A percentile compares a stretch with the other conserved stretches of the same genome.
Conservation (phyloP, 2,888 invertebrate species). For the Hypsopygia costalis region DNA sequence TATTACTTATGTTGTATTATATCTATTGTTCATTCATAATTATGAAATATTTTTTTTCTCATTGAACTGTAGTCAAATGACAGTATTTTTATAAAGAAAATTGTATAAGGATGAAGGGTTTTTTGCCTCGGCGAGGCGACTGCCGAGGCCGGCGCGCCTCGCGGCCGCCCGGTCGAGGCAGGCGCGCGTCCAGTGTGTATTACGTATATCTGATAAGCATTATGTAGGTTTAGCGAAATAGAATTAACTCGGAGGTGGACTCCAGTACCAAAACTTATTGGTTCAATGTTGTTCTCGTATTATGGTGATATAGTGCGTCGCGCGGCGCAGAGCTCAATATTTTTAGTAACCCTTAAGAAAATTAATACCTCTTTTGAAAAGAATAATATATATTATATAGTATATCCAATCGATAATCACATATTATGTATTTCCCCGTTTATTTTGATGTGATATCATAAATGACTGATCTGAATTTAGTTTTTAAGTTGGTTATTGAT, state of each 20-base stretch:
- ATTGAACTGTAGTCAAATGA: slow-evolving; percentile 81
- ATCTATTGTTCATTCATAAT: slow-evolving; percentile 72
- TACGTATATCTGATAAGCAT: slow-evolving; percentile 79
- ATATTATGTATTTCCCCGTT: slow-evolving; percentile 77
- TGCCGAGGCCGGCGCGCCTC: slow-evolving; percentile 16
- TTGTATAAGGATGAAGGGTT: slow-evolving; percentile 75
- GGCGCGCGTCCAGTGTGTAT: slow-evolving; percentile 45
- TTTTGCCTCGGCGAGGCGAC: slow-evolving; percentile 46
- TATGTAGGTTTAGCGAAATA: slow-evolving; percentile 81
- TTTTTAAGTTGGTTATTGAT: slow-evolving; percentile 81
- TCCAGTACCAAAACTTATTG: slow-evolving; percentile 79
- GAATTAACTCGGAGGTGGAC: slow-evolving; percentile 70
- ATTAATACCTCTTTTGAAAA: slow-evolving; percentile 81
- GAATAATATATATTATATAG: slow-evolving; percentile 71
- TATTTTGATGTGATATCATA: slow-evolving; percentile 83
- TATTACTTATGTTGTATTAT: slow-evolving; percentile 62
- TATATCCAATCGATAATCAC: slow-evolving; percentile 77
- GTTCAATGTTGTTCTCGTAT: slow-evolving; percentile 78
- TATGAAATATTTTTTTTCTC: slow-evolving; percentile 66
- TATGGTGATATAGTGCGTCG: slow-evolving; percentile 77
- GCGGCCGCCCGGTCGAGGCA: slow-evolving; percentile 18
- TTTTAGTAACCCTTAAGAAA: slow-evolving; percentile 80
- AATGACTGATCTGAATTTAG: slow-evolving; percentile 83
- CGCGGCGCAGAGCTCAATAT: slow-evolving; percentile 79
- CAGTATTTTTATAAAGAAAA: slow-evolving; percentile 81